These are phyloP conservation scores for Dinomys branickii DNA, from an alignment of 2,113 vertebrate species.

Conservation along the genomic window DNA sequence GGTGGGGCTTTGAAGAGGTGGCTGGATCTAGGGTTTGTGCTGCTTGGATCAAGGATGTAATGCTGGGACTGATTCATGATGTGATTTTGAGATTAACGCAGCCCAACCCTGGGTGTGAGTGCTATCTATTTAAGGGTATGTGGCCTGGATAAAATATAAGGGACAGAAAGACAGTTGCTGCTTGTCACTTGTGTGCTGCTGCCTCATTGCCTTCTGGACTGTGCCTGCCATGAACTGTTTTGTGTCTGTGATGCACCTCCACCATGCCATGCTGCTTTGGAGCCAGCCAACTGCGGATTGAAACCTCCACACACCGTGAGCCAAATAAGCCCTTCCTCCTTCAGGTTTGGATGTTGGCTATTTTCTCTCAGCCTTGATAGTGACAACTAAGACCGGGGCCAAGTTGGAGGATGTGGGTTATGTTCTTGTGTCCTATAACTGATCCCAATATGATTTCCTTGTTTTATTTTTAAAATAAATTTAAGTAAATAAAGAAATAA, in stretches of 20 bases:
- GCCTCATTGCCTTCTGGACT: not conserved
- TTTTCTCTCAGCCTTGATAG: no score
- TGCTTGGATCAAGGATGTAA: not conserved
- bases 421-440: not conserved
- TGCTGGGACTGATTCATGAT: not conserved
- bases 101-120: not conserved
- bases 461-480: no score
- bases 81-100: not conserved
- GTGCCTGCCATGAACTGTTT: not conserved
- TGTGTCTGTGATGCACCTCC: not conserved
- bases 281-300: no score
- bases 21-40: not conserved
- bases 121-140: not conserved
- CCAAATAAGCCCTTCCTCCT: not conserved
- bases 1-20: not conserved
- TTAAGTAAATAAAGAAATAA: no score
- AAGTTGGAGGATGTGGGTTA: not conserved
- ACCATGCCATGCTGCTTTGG: not conserved
- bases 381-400: not conserved
- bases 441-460: no score
- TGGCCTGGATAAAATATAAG: not conserved
- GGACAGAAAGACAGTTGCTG: not conserved
- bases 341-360: not conserved
- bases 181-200: not conserved
- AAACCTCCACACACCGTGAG: not conserved